Conservation (phyloP, 2,888 invertebrate genomes). For the Schizaphis graminum region DNA sequence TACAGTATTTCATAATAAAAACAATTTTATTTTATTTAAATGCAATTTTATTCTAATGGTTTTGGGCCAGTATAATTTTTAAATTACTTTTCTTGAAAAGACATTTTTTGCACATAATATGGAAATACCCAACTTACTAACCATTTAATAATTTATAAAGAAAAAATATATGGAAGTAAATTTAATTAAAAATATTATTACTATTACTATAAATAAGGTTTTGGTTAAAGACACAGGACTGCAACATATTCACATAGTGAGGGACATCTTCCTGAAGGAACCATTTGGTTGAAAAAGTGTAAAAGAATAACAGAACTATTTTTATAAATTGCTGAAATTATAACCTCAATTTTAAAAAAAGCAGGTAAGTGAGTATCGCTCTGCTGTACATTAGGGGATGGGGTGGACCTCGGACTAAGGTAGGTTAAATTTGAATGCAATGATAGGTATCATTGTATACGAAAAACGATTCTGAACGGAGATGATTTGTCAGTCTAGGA, state of each 20-base stretch:
- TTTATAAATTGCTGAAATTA: too few species aligned
- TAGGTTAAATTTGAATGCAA: too few species aligned
- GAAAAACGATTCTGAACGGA: too few species aligned
- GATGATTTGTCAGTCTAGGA: too few species aligned
- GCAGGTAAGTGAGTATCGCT: too few species aligned
- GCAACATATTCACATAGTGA: neutral
- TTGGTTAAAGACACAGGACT: neutral
- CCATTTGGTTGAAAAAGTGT: neutral
- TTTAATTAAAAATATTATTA: neutral
- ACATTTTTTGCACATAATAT: neutral
- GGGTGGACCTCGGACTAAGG: too few species aligned
- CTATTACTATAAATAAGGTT: neutral
- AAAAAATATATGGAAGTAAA: neutral
- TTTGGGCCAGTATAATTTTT: neutral
- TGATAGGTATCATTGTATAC: too few species aligned
- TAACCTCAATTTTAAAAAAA: neutral
- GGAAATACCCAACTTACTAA: neutral
- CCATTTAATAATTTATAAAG: neutral
- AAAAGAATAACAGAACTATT: neutral
- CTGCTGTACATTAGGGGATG: too few species aligned
- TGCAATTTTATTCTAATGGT: neutral
- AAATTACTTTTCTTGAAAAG: neutral
- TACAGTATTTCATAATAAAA: neutral
- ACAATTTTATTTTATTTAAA: neutral
- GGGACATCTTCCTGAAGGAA: neutral